phyloP scores from a whole-genome alignment of 2,888 invertebrate species.

The Monochamus alternatus region DNA sequence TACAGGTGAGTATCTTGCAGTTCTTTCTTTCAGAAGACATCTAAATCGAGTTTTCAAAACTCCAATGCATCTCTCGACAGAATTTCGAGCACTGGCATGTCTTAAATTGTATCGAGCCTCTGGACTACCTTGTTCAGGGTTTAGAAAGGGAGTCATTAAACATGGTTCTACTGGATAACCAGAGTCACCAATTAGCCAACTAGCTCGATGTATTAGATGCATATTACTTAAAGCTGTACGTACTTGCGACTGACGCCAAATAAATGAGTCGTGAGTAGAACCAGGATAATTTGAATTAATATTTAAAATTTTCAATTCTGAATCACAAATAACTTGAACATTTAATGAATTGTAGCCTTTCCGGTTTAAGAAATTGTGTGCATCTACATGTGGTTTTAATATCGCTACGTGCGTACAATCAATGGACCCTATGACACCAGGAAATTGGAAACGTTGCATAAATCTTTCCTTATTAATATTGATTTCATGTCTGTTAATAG shows the following conservation, averaged over 20 bases:
- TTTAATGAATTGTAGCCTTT: slow-evolving; percentile 22
- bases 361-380: slow-evolving; percentile 34
- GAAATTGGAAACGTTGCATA: slow-evolving; percentile 5
- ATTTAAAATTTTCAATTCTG: neutral
- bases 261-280: slow-evolving; percentile 7
- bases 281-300: slow-evolving; percentile 7
- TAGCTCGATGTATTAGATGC: neutral
- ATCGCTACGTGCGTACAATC: slow-evolving; percentile 35
- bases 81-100: neutral
- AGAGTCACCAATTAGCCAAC: neutral
- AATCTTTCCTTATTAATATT: no score
- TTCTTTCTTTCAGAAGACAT: neutral
- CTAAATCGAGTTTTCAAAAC: neutral
- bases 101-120: neutral
- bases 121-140: neutral
- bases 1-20: neutral
- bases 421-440: slow-evolving; percentile 30
- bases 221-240: neutral
- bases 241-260: neutral
- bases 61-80: neutral
- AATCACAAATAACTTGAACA: slow-evolving; percentile 19
- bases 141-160: neutral
- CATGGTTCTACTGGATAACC: neutral
- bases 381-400: slow-evolving; percentile 33
- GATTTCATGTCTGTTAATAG: no score